phyloP scores from a whole-genome alignment of 2,113 vertebrate genomes.

The Eidolon helvum region DNA sequence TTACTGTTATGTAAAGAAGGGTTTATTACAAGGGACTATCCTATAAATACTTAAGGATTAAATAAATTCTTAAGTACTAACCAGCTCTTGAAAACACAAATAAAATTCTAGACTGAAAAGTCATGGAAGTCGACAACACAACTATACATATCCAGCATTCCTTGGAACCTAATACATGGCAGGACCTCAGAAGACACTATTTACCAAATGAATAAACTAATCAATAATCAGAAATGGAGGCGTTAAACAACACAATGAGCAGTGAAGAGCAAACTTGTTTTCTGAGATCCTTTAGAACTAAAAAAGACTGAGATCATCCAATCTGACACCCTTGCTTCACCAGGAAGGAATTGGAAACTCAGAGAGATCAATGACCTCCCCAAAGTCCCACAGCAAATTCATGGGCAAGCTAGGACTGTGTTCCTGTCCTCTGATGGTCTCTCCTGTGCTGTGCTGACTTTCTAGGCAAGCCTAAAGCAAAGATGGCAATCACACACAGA shows the following conservation, averaged over 20 bases:
- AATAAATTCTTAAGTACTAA: background rate
- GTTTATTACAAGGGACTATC: background rate
- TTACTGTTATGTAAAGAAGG: background rate
- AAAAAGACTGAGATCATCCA: background rate
- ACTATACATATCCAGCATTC: accelerated
- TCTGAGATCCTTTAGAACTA: background rate
- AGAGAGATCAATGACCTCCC: background rate
- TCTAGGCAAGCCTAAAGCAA: background rate
- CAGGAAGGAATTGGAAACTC: background rate
- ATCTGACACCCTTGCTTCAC: background rate
- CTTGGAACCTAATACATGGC: background rate
- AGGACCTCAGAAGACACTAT: background rate
- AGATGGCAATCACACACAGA: accelerated
- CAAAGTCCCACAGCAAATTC: background rate
- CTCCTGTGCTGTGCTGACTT: background rate
- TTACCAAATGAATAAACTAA: background rate
- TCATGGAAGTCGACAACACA: background rate
- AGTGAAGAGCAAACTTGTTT: background rate
- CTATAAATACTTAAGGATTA: background rate
- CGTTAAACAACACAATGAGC: background rate
- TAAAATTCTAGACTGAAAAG: constrained; percentile 1
- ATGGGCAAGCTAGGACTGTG: accelerated
- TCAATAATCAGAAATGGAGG: background rate
- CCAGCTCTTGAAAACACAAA: background rate
- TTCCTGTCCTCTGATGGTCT: background rate